Evolutionary conservation across 2,797 vertebrate genomes (phyloP).

Genomic region (Perodicticus potto): DNA sequence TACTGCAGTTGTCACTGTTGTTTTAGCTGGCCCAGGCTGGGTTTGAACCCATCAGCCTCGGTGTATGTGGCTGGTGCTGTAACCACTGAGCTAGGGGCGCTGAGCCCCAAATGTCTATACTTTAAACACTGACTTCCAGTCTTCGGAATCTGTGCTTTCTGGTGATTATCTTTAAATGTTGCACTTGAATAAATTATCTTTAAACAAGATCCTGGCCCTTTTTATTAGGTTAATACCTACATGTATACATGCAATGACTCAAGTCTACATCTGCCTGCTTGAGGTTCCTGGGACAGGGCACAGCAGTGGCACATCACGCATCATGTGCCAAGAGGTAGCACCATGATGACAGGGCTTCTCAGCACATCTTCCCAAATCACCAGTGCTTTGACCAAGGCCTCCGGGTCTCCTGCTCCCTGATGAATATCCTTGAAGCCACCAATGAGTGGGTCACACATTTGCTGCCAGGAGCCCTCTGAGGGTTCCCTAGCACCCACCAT

Average conservation of each 20-base stretch:
- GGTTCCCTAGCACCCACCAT: accelerated
- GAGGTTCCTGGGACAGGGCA: background rate
- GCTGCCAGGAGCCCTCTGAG: accelerated
- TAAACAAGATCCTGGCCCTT: background rate
- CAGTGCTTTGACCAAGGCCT: background rate
- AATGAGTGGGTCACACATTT: too few relatives aligned
- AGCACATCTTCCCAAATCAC: too few relatives aligned
- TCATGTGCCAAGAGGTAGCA: background rate
- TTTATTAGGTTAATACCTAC: background rate
- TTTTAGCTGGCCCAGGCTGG: too few relatives aligned
- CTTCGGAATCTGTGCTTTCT: background rate
- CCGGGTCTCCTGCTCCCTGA: background rate
- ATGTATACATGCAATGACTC: accelerated
- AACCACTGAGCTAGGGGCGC: too few relatives aligned
- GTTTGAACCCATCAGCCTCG: too few relatives aligned
- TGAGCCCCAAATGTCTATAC: background rate
- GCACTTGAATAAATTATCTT: background rate
- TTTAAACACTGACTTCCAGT: background rate
- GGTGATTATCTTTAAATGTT: background rate
- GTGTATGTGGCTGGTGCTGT: too few relatives aligned
- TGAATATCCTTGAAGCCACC: background rate
- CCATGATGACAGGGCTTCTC: accelerated
- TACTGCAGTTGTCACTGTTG: too few relatives aligned
- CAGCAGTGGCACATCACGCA: accelerated
- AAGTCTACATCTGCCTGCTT: background rate